phyloP scores from a whole-genome alignment of 2,888 invertebrate species.

The Diaphora mendica region DNA sequence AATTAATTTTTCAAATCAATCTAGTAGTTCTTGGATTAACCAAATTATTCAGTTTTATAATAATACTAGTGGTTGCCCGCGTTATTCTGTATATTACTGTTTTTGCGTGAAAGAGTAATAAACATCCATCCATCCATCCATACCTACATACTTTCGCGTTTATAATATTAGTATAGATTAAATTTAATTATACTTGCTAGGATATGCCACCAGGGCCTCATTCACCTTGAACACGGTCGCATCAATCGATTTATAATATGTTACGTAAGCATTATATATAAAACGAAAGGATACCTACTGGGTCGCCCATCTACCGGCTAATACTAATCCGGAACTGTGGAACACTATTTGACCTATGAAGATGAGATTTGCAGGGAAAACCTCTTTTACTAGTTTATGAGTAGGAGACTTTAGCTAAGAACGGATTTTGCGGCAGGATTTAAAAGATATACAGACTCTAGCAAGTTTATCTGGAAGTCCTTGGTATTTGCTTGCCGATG shows the following conservation, averaged over 20 bases:
- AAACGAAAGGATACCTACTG: background rate
- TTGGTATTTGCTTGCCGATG: background rate
- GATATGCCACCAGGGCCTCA: background rate
- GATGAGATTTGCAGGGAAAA: background rate
- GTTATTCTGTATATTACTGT: no score
- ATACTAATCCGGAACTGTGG: background rate
- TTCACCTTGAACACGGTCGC: background rate
- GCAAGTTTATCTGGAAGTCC: background rate
- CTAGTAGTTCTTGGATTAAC: background rate
- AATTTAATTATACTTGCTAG: background rate
- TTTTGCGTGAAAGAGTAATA: no score
- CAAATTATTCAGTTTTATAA: background rate
- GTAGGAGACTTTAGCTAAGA: no score
- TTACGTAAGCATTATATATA: background rate
- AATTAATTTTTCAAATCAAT: background rate
- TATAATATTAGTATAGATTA: no score
- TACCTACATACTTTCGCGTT: no score
- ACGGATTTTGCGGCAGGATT: background rate
- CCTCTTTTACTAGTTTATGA: background rate
- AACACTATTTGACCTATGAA: background rate
- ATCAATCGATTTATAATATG: background rate
- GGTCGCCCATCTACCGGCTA: background rate
- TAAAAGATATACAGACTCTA: background rate
- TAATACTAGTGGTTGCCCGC: no score
- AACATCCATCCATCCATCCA: no score